Conservation (phyloP, 2,888 invertebrate genomes). For the Rhopalosiphum nymphaeae region DNA sequence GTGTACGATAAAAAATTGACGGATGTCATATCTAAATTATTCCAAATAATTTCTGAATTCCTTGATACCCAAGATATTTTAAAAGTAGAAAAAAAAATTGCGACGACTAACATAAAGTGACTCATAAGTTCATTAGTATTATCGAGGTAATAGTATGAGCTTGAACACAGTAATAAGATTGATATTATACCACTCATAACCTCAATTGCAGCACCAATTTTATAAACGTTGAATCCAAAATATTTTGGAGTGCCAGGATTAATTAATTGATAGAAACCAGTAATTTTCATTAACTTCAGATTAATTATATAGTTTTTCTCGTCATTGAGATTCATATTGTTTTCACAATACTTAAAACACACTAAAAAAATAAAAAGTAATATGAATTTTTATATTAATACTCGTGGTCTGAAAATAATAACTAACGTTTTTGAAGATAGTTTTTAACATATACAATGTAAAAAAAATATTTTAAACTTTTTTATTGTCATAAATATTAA, state of each 20-base stretch:
- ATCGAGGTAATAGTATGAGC: neutral
- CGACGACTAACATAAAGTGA: neutral
- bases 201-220: neutral
- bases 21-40: neutral
- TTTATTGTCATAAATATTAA: neutral
- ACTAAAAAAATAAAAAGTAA: neutral
- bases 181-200: neutral
- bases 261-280: neutral
- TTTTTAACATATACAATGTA: neutral
- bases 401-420: neutral
- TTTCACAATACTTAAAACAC: neutral
- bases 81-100: neutral
- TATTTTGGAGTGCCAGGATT: neutral
- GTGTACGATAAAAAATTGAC: neutral
- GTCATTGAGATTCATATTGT: neutral
- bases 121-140: neutral
- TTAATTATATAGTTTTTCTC: neutral
- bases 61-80: neutral
- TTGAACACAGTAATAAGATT: neutral
- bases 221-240: neutral
- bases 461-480: neutral
- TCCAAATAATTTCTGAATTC: neutral
- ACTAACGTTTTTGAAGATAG: neutral
- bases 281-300: slow-evolving; percentile 9
- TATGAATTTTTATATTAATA: neutral